Conservation (phyloP, 2,113 vertebrate genomes). For the Laterallus jamaicensis region DNA sequence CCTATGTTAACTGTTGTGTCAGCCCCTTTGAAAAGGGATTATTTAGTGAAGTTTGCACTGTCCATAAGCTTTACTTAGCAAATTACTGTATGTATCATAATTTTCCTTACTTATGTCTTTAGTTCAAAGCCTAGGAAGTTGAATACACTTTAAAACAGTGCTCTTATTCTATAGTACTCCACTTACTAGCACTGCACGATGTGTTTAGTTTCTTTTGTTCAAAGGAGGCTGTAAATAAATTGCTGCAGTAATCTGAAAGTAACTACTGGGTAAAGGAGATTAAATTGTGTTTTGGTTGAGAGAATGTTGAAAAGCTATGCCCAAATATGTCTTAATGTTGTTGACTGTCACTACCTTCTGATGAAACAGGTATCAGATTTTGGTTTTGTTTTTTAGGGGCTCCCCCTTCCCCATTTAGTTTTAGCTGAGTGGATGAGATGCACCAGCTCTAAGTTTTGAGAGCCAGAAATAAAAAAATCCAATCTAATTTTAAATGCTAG, state of each 20-base stretch:
- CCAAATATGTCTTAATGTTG: background rate
- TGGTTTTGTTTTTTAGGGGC: background rate
- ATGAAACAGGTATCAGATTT: background rate
- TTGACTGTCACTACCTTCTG: background rate
- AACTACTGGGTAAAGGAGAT: background rate
- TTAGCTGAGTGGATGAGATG: background rate
- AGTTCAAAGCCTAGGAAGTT: background rate
- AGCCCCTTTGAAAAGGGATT: background rate
- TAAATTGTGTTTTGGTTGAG: background rate
- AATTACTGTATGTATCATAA: background rate
- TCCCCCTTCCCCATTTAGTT: rapidly evolving
- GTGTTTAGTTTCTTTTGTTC: background rate
- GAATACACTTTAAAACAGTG: background rate
- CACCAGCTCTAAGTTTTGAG: background rate
- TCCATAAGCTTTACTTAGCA: background rate
- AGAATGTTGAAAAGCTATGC: background rate
- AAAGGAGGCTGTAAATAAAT: constrained; percentile 9
- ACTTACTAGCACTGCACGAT: background rate
- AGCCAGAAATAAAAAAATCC: background rate
- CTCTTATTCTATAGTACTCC: background rate
- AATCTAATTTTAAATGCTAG: background rate
- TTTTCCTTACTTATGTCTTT: background rate
- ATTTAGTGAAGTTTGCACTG: background rate
- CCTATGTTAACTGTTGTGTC: background rate
- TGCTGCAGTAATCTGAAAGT: background rate